Percentiles rank a stretch among this genome's conserved stretches.
phyloP scores from a whole-genome alignment of 2,797 vertebrate genomes.

The Hydrophis major region DNA sequence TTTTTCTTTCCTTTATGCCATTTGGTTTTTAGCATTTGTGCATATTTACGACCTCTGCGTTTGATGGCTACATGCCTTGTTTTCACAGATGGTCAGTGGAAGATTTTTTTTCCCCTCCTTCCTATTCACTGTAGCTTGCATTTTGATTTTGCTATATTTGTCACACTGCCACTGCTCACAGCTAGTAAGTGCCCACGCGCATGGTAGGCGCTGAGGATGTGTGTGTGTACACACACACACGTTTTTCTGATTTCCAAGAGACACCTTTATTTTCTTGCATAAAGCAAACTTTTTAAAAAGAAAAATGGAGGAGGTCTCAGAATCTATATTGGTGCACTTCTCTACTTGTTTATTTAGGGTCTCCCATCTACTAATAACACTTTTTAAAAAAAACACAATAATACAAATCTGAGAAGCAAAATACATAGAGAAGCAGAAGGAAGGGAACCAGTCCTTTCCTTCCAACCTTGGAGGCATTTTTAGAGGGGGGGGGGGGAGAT shows the following conservation, averaged over 20 bases:
- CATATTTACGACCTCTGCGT: slow-evolving; percentile 79
- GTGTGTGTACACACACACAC: slow-evolving; percentile 37
- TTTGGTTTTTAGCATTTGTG: slow-evolving; percentile 73
- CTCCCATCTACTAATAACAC: neutral
- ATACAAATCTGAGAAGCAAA: neutral
- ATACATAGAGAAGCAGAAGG: neutral
- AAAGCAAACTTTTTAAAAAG: neutral
- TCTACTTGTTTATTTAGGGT: neutral
- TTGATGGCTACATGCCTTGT: slow-evolving; percentile 78
- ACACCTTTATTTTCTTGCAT: slow-evolving; percentile 42
- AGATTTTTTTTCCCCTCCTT: slow-evolving; percentile 57
- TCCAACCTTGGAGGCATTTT: neutral
- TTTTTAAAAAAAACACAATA: neutral
- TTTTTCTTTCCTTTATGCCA: slow-evolving; percentile 42
- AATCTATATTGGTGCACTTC: neutral
- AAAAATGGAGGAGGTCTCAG: neutral
- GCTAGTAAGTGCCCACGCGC: slow-evolving; percentile 75
- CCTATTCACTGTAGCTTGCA: slow-evolving; percentile 67
- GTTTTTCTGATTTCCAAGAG: neutral
- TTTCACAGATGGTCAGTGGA: slow-evolving; percentile 82
- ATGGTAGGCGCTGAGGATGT: slow-evolving; percentile 69
- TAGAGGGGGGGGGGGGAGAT: too few species aligned
- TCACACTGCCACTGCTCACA: slow-evolving; percentile 74
- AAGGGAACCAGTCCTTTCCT: neutral
- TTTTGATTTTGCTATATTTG: slow-evolving; percentile 74